Evolutionary conservation across 2,888 invertebrate genomes (phyloP).

Genomic region (Helobdella robusta): DNA sequence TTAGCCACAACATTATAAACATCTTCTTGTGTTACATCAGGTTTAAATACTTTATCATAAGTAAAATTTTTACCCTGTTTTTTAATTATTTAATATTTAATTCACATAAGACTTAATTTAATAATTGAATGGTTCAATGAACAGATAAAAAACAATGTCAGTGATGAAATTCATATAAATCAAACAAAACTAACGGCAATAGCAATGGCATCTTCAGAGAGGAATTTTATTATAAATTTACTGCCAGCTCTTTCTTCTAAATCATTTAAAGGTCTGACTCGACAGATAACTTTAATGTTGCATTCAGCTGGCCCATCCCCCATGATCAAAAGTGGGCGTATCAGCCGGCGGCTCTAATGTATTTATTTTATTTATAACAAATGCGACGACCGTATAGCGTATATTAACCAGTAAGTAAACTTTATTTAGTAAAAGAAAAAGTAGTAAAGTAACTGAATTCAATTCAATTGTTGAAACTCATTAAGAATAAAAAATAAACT

Average conservation of each 20-base stretch:
- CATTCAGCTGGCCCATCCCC: conserved; percentile 39
- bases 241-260: conserved; percentile 96
- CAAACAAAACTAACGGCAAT: conserved; percentile 41
- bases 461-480: too few species aligned
- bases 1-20: conserved; percentile 98
- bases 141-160: background rate
- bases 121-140: background rate
- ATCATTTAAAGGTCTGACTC: conserved; percentile 95
- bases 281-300: conserved; percentile 81
- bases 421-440: too few species aligned
- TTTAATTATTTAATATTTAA: conserved; percentile 11
- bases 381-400: too few species aligned
- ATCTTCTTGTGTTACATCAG: conserved; percentile 95
- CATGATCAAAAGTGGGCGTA: conserved; percentile 22
- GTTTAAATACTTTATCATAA: conserved; percentile 98
- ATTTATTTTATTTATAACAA: too few species aligned
- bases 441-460: too few species aligned
- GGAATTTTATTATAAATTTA: conserved; percentile 94
- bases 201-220: conserved; percentile 59
- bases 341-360: too few species aligned
- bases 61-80: conserved; percentile 93
- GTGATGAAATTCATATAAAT: background rate
- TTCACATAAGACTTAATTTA: background rate
- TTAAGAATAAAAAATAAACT: too few species aligned
- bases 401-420: too few species aligned